These are phyloP conservation scores for Solenopsis fugax DNA, from an alignment of 1,140 invertebrate species.

Conservation along the genomic window DNA sequence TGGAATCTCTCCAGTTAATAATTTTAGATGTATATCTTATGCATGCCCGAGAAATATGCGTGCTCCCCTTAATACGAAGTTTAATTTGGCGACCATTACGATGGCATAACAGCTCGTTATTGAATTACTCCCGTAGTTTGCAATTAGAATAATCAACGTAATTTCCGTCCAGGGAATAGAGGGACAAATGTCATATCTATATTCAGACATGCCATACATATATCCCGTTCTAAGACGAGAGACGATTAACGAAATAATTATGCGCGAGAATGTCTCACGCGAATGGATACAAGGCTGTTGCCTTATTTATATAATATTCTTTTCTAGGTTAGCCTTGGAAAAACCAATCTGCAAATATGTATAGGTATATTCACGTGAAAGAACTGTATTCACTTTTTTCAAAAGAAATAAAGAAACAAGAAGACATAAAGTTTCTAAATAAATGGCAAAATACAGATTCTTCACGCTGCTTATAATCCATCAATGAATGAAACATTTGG, in stretches of 20 bases:
- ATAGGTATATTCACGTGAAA: too few relatives aligned
- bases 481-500: not conserved
- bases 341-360: not conserved
- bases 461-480: not conserved
- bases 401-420: not conserved
- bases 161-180: conserved; percentile 45
- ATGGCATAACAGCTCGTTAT: not conserved
- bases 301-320: not conserved
- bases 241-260: conserved; percentile 49
- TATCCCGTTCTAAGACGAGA: conserved; percentile 31
- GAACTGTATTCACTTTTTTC: not conserved
- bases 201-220: conserved; percentile 19
- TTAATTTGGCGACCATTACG: conserved; percentile 13
- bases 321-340: not conserved
- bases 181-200: conserved; percentile 60
- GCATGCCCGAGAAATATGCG: not conserved
- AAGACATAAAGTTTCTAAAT: not conserved
- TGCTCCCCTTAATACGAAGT: conserved; percentile 11
- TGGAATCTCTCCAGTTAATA: not conserved
- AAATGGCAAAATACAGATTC: not conserved
- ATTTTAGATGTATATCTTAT: not conserved
- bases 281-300: conserved; percentile 9
- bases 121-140: conserved; percentile 41
- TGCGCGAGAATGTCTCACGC: not conserved
- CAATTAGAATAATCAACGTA: conserved; percentile 61